phyloP scores from a whole-genome alignment of 2,797 vertebrate species.

The Odontamblyopus lacepedii region DNA sequence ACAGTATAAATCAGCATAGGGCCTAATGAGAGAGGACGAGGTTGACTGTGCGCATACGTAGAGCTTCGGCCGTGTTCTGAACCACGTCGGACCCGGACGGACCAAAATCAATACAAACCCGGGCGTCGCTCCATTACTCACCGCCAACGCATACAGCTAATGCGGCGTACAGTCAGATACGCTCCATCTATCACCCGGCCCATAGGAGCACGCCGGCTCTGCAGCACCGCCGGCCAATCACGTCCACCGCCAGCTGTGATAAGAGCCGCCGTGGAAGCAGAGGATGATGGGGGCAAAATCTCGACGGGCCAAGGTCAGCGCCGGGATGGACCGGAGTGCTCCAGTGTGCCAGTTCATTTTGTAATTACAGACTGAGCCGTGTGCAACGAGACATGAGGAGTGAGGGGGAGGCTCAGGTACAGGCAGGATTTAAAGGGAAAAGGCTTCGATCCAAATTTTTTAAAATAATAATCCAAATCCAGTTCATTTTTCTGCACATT shows the following conservation, averaged over 20 bases:
- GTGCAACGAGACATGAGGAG: neutral
- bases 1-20: neutral
- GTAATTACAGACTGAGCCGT: constrained; percentile 2
- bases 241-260: constrained; percentile 25
- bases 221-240: neutral
- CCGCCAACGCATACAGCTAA: constrained; percentile 10
- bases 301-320: constrained; percentile 12
- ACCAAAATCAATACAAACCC: constrained; percentile 17
- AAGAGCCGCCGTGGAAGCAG: neutral
- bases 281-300: constrained; percentile 20
- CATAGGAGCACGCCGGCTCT: neutral
- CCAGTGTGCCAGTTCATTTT: neutral
- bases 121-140: constrained; percentile 17
- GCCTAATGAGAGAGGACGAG: neutral
- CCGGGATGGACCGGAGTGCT: too few species aligned
- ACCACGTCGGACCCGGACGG: neutral
- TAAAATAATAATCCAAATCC: too few species aligned
- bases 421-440: neutral
- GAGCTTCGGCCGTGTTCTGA: constrained; percentile 2
- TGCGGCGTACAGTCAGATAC: neutral
- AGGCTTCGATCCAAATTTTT: too few species aligned
- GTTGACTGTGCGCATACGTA: neutral
- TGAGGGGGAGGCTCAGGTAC: neutral
- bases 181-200: constrained; percentile 25
- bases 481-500: too few species aligned